phyloP scores from a whole-genome alignment of 2,797 vertebrate genomes.

The Phataginus tetradactyla region DNA sequence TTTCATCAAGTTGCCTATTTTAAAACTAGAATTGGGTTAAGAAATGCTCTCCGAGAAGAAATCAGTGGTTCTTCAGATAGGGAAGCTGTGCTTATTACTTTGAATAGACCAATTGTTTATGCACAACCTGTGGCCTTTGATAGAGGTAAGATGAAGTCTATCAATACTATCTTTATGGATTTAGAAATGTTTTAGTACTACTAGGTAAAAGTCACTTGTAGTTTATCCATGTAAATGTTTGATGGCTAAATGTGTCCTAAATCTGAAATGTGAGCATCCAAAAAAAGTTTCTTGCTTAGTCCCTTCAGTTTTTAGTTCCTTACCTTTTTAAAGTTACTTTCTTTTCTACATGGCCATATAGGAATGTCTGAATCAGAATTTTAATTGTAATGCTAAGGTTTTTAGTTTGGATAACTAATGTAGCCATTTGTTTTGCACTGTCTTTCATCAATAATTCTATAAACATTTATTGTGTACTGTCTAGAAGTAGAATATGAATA shows the following conservation, averaged over 20 bases:
- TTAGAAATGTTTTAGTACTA: not conserved
- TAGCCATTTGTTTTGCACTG: not conserved
- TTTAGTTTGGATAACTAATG: not conserved
- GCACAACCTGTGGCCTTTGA: conserved; percentile 99
- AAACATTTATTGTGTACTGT: not conserved
- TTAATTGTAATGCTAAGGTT: not conserved
- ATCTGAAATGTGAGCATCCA: not conserved
- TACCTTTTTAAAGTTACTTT: conserved; percentile 20
- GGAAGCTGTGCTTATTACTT: conserved; percentile 98
- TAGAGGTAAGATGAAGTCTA: conserved; percentile 89
- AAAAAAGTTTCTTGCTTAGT: not conserved
- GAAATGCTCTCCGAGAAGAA: conserved; percentile 97
- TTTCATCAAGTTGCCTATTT: conserved; percentile 99
- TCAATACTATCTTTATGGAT: not conserved
- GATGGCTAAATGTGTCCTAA: not conserved
- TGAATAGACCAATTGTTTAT: conserved; percentile 98
- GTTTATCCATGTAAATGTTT: not conserved
- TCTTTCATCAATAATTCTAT: not conserved
- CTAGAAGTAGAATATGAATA: not conserved
- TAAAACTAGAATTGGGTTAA: conserved; percentile 96
- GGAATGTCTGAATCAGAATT: not conserved
- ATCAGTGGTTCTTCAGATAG: conserved; percentile 97
- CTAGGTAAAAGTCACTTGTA: not conserved
- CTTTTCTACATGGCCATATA: not conserved
- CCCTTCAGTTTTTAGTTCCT: conserved; percentile 10